Conservation (phyloP, 2,797 vertebrate genomes). For the Rachycentron canadum region DNA sequence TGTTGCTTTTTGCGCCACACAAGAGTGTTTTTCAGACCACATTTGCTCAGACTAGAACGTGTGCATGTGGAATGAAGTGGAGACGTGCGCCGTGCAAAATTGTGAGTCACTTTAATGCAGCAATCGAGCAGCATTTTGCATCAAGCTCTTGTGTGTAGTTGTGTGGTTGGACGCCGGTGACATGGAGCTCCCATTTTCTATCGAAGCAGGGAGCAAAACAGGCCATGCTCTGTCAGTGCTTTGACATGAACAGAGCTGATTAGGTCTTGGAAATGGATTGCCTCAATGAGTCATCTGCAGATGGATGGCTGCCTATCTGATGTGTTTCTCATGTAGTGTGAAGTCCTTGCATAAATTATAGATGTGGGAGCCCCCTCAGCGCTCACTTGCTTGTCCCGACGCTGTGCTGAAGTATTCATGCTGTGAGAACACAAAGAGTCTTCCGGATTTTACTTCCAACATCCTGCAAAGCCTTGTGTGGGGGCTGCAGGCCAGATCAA, state of each 20-base stretch:
- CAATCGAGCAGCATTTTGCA: background rate
- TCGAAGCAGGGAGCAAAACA: conserved; percentile 10
- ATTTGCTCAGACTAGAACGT: conserved; percentile 4
- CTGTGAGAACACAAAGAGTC: conserved; percentile 39
- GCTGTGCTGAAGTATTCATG: conserved; percentile 57
- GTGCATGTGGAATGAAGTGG: conserved; percentile 1
- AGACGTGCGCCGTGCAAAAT: no score
- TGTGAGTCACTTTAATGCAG: conserved; percentile 11
- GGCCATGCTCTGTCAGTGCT: conserved; percentile 21
- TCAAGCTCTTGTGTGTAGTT: background rate
- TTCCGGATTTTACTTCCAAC: conserved; percentile 16
- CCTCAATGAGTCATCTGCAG: conserved; percentile 55
- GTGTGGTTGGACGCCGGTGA: background rate
- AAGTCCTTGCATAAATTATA: conserved; percentile 77
- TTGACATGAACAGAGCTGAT: conserved; percentile 28
- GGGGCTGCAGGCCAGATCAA: conserved; percentile 33
- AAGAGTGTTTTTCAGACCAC: background rate
- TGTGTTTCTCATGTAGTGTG: conserved; percentile 75
- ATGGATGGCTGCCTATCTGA: conserved; percentile 71
- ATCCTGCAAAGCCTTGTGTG: conserved; percentile 14
- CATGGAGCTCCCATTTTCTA: conserved; percentile 12
- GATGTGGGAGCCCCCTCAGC: conserved; percentile 51
- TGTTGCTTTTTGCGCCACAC: background rate
- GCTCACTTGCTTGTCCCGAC: conserved; percentile 32
- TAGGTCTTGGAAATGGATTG: conserved; percentile 37